A percentile compares a stretch with the other conserved stretches of the same genome.
Evolutionary conservation across 2,888 invertebrate genomes (phyloP).

Genomic region (Cynaeus angustus): DNA sequence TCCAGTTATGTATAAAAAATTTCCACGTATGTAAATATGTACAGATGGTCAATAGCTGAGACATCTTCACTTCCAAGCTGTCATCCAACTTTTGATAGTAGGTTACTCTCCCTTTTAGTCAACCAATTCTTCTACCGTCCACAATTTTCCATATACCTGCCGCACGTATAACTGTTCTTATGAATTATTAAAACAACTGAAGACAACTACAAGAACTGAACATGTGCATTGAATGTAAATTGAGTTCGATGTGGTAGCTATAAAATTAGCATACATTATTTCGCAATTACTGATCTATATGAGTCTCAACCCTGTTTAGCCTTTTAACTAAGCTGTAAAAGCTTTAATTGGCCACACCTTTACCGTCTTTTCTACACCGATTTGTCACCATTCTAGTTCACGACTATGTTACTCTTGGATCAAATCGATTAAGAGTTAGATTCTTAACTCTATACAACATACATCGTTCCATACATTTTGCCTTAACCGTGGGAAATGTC

Average conservation of each 20-base stretch:
- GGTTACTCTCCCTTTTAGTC: conserved; percentile 2
- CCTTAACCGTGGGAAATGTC: conserved; percentile 46
- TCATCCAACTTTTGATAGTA: no score
- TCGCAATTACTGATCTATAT: conserved; percentile 43
- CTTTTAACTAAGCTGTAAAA: conserved; percentile 17
- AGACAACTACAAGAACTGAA: conserved; percentile 44
- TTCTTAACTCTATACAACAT: conserved; percentile 17
- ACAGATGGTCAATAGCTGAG: no score
- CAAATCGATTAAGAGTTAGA: conserved; percentile 28
- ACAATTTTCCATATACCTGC: conserved; percentile 30
- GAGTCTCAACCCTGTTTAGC: conserved; percentile 11
- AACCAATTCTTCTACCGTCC: not conserved
- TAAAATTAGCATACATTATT: conserved; percentile 49
- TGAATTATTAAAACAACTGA: conserved; percentile 45
- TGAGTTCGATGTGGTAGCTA: conserved; percentile 39
- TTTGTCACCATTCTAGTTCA: conserved; percentile 25
- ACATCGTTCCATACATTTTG: conserved; percentile 28
- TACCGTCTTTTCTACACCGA: conserved; percentile 4
- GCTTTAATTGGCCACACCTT: conserved; percentile 27
- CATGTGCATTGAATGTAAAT: conserved; percentile 52
- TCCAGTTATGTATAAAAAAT: no score
- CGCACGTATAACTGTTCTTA: conserved; percentile 30
- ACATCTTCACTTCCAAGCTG: no score
- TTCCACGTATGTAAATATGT: no score
- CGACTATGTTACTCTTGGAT: not conserved